phyloP scores from a whole-genome alignment of 2,888 invertebrate species.

The Papilio gigon region DNA sequence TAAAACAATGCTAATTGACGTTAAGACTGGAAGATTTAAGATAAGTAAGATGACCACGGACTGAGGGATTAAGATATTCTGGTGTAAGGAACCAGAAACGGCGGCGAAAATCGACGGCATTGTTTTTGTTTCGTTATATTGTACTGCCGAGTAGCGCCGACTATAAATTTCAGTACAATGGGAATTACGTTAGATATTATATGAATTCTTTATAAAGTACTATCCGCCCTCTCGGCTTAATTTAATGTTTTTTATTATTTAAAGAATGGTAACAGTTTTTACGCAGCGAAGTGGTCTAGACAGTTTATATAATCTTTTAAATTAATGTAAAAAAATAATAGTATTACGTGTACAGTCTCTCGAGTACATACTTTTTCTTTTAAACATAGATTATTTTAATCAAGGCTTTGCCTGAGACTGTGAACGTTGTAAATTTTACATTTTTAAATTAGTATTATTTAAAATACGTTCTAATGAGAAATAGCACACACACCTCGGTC shows the following conservation, averaged over 20 bases:
- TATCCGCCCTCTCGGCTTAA: not conserved
- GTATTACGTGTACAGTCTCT: not conserved
- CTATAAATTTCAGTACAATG: slow-evolving; percentile 22
- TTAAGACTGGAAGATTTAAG: slow-evolving; percentile 52
- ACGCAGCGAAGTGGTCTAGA: not conserved
- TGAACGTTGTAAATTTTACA: not conserved
- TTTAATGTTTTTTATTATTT: not conserved
- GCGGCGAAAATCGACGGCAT: slow-evolving; percentile 36
- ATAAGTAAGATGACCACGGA: slow-evolving; percentile 59
- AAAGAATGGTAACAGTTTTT: not conserved
- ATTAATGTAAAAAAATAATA: not conserved
- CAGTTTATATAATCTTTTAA: not conserved
- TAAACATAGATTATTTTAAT: not conserved
- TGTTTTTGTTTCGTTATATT: slow-evolving; percentile 30
- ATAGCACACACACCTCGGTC: not conserved
- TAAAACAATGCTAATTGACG: slow-evolving; percentile 63
- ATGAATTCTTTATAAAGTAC: slow-evolving; percentile 11
- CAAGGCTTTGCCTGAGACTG: not conserved
- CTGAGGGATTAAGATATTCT: slow-evolving; percentile 67
- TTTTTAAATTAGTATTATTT: not conserved
- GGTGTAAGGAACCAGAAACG: slow-evolving; percentile 55
- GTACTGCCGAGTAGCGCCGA: not conserved
- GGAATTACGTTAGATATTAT: slow-evolving; percentile 14
- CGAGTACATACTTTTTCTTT: not conserved
- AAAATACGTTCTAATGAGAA: not conserved